A percentile compares a stretch with the other conserved stretches of the same genome.
These are phyloP conservation scores for Pocillopora verrucosa DNA, from an alignment of 64 coral and sea anemone genomes.

Conservation along the genomic window DNA sequence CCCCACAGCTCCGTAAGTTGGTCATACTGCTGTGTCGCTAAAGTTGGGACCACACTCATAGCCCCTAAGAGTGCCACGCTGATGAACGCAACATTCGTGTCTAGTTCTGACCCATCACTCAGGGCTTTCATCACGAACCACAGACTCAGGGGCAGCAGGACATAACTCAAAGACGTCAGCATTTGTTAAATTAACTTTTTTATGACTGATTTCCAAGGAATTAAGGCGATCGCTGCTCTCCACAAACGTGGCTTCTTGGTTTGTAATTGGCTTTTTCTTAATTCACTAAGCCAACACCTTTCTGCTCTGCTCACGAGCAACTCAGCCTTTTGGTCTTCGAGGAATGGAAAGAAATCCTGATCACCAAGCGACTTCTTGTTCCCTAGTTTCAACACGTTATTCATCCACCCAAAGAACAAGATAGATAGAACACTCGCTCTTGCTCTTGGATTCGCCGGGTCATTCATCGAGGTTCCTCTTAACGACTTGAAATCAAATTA, in stretches of 20 bases:
- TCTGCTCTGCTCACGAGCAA: background rate
- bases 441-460: constrained; percentile 12
- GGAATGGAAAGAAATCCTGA: constrained; percentile 25
- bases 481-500: too few relatives aligned
- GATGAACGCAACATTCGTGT: background rate
- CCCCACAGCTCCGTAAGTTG: background rate
- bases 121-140: constrained; percentile 15
- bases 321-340: background rate
- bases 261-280: background rate
- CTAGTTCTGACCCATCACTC: background rate
- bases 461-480: too few relatives aligned
- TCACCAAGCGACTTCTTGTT: constrained; percentile 43
- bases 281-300: background rate
- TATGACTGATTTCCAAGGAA: background rate
- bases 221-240: constrained; percentile 2
- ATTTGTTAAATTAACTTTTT: background rate
- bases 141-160: background rate
- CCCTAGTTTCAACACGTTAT: constrained; percentile 29
- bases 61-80: background rate
- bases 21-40: background rate
- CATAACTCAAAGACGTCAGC: background rate
- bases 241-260: constrained; percentile 5
- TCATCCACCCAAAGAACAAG: constrained; percentile 57
- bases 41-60: background rate
- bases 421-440: constrained; percentile 4